Evolutionary conservation across 2,888 invertebrate genomes (phyloP).

Genomic region (Pseudococcus jackbeardsleyi): DNA sequence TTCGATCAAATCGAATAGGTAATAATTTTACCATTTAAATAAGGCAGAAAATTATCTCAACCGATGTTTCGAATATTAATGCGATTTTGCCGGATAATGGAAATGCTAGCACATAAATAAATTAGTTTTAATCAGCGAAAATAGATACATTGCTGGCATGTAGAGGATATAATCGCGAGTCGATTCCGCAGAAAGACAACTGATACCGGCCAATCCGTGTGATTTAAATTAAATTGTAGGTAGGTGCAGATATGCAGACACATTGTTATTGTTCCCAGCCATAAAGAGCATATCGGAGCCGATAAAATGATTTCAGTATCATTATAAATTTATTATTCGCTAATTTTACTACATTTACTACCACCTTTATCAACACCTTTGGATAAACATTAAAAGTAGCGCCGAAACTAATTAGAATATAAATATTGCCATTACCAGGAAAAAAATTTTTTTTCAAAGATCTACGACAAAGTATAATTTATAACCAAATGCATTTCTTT

Average conservation of each 20-base stretch:
- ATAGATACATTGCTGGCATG: neutral
- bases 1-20: neutral
- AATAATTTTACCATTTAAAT: neutral
- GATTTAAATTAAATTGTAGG: neutral
- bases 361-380: slow-evolving; percentile 9
- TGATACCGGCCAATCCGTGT: neutral
- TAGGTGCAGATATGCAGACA: neutral
- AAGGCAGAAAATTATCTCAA: neutral
- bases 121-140: slow-evolving; percentile 29
- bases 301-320: neutral
- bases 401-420: neutral
- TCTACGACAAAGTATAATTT: neutral
- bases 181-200: slow-evolving; percentile 13
- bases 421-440: neutral
- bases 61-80: neutral
- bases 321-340: neutral
- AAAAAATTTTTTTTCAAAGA: neutral
- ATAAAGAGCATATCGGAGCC: neutral
- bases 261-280: neutral
- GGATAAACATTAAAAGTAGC: neutral
- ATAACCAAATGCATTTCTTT: neutral
- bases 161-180: neutral
- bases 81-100: neutral
- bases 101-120: neutral
- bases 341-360: neutral